Conservation (phyloP, 1,140 invertebrate species). For the Caenorhabditis briggsae region DNA sequence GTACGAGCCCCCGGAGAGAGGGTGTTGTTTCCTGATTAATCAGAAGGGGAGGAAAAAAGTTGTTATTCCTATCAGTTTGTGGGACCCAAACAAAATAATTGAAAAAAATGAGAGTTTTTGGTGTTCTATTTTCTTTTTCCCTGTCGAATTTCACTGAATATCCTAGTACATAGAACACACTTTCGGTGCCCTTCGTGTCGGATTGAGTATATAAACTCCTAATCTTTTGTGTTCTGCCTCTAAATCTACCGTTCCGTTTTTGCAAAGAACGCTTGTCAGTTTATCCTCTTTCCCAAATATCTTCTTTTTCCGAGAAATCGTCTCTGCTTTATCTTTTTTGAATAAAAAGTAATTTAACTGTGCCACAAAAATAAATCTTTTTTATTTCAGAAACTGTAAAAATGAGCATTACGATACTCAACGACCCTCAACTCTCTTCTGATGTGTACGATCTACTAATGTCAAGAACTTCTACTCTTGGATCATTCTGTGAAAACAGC, state of each 20-base stretch:
- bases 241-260: not conserved
- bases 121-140: slow-evolving; percentile 39
- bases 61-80: slow-evolving; percentile 35
- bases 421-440: slow-evolving; percentile 45
- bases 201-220: slow-evolving; percentile 36
- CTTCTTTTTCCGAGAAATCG: not conserved
- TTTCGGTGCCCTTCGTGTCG: not conserved
- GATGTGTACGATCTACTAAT: slow-evolving; percentile 43
- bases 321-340: not conserved
- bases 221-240: slow-evolving; percentile 36
- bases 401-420: slow-evolving; percentile 54
- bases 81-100: slow-evolving; percentile 20
- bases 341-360: not conserved
- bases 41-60: slow-evolving; percentile 12
- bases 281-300: not conserved
- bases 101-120: not conserved
- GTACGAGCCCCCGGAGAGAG: not conserved
- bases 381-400: not conserved
- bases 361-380: not conserved
- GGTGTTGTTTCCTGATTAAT: slow-evolving; percentile 36
- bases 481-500: slow-evolving; percentile 6
- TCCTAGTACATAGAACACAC: slow-evolving; percentile 22
- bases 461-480: slow-evolving; percentile 17
- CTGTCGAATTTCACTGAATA: slow-evolving; percentile 20
- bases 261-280: not conserved